Conservation (phyloP, 2,113 vertebrate genomes). For the Sceloporus tristichus region DNA sequence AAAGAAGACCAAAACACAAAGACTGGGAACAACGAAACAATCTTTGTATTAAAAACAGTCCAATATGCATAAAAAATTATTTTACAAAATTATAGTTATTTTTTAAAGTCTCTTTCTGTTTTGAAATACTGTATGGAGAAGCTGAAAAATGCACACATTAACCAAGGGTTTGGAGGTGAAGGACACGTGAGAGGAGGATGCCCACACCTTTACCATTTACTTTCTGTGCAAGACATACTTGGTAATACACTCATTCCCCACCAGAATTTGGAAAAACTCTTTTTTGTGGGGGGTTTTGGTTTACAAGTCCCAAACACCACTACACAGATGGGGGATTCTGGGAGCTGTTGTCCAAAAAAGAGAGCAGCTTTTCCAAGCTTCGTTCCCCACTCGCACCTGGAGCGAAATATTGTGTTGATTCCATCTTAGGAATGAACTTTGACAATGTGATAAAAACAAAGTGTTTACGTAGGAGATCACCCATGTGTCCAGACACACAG, state of each 20-base stretch:
- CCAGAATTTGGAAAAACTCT: too few species aligned
- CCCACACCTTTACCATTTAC: too few species aligned
- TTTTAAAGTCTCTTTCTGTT: conserved; percentile 38
- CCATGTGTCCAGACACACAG: not conserved
- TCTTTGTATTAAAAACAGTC: not conserved
- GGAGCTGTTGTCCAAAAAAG: too few species aligned
- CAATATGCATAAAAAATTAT: not conserved
- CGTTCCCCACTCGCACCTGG: not conserved
- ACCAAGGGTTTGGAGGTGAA: too few species aligned
- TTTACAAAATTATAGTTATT: conserved; percentile 65
- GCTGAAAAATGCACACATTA: not conserved
- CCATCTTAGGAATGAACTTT: not conserved
- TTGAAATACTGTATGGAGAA: conserved; percentile 53
- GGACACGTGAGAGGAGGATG: too few species aligned
- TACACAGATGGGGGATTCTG: too few species aligned
- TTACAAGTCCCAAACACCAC: too few species aligned
- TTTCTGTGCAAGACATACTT: not conserved
- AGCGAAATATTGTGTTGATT: not conserved
- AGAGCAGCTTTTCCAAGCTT: too few species aligned
- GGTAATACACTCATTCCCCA: not conserved
- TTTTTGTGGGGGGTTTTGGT: too few species aligned
- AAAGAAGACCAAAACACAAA: too few species aligned
- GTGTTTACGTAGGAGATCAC: not conserved
- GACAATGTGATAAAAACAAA: not conserved
- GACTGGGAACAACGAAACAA: not conserved